phyloP scores from a whole-genome alignment of 2,888 invertebrate species.

The Penaeus monodon region DNA sequence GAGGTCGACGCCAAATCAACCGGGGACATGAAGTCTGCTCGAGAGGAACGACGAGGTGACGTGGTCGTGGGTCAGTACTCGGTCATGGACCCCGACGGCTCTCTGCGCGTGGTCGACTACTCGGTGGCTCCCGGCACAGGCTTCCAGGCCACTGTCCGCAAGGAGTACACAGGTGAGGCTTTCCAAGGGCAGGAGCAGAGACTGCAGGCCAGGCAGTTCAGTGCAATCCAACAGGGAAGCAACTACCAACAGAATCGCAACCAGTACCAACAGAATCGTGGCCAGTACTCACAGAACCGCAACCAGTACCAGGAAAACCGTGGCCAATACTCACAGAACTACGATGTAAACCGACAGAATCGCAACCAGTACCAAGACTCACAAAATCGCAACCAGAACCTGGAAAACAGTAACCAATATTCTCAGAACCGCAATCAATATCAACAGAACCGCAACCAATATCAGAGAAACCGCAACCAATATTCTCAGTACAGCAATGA shows the following conservation, averaged over 20 bases:
- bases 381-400: too few relatives aligned
- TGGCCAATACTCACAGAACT: conserved; percentile 7
- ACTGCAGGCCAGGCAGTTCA: too few relatives aligned
- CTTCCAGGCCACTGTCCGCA: conserved; percentile 39
- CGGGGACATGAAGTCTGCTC: conserved; percentile 31
- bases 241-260: conserved; percentile 3
- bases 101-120: conserved; percentile 35
- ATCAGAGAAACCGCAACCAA: too few relatives aligned
- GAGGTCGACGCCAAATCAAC: conserved; percentile 35
- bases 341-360: conserved; percentile 4
- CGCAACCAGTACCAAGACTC: not conserved
- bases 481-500: too few relatives aligned
- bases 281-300: not conserved
- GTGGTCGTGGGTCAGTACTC: conserved; percentile 41
- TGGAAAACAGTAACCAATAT: too few relatives aligned
- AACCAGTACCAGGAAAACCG: not conserved
- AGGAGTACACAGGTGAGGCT: not conserved
- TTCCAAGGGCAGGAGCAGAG: too few relatives aligned
- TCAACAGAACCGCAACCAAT: too few relatives aligned
- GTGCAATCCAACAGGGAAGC: not conserved
- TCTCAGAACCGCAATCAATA: not conserved
- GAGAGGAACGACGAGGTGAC: conserved; percentile 48
- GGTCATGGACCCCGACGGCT: conserved; percentile 39
- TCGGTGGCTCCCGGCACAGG: conserved; percentile 40
- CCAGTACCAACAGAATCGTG: conserved; percentile 12